These are phyloP conservation scores for Scaptomyza montana DNA, from an alignment of 1,140 invertebrate genomes.

Conservation along the genomic window DNA sequence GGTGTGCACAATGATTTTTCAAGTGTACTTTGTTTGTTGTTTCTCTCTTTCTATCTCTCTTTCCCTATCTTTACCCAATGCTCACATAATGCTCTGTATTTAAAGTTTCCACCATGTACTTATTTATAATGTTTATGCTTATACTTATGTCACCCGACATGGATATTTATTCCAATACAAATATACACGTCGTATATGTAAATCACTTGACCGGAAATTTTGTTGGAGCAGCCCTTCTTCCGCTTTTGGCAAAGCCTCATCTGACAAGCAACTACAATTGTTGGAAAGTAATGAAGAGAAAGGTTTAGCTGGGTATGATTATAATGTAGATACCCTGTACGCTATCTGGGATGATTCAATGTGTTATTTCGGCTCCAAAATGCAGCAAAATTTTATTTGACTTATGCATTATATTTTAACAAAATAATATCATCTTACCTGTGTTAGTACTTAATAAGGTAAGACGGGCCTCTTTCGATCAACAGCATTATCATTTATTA, in stretches of 20 bases:
- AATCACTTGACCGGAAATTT: constrained; percentile 42
- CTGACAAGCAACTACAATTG: not conserved
- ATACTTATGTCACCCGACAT: constrained; percentile 41
- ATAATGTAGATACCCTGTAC: not conserved
- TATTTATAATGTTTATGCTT: constrained; percentile 24
- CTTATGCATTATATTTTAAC: too few relatives aligned
- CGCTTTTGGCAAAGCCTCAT: not conserved
- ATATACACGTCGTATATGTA: not conserved
- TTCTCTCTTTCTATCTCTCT: not conserved
- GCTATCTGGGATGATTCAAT: too few relatives aligned
- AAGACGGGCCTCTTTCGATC: too few relatives aligned
- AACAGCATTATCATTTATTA: too few relatives aligned
- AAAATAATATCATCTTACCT: too few relatives aligned
- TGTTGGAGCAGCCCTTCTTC: constrained; percentile 6
- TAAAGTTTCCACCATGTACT: constrained; percentile 1
- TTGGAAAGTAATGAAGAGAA: not conserved
- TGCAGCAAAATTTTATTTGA: too few relatives aligned
- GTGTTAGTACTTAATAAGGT: too few relatives aligned
- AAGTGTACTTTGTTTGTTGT: constrained; percentile 37
- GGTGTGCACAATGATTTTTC: constrained; percentile 79
- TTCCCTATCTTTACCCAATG: constrained; percentile 5
- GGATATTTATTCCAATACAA: constrained; percentile 1
- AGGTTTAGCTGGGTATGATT: not conserved
- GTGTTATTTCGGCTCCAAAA: too few relatives aligned
- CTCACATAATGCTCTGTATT: constrained; percentile 9